Conservation (phyloP, 2,797 vertebrate genomes). For the Potorous gilbertii region DNA sequence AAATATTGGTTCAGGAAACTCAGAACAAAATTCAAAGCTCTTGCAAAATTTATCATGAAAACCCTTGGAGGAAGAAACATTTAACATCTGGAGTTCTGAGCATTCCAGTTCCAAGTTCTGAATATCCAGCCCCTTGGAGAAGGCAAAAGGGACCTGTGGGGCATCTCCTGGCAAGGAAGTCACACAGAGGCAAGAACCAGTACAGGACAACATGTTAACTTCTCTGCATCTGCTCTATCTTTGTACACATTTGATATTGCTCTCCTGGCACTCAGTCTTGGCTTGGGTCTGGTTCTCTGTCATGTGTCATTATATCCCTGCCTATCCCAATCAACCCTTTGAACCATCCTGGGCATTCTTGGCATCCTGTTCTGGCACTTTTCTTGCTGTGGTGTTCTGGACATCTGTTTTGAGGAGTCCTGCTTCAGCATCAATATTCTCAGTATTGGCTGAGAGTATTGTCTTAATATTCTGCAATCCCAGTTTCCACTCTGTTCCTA, state of each 20-base stretch:
- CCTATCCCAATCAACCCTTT: background rate
- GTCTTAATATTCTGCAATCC: background rate
- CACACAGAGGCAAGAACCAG: background rate
- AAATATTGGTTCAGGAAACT: slow-evolving; percentile 1
- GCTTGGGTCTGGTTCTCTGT: background rate
- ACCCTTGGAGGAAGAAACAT: slow-evolving; percentile 3
- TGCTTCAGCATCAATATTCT: background rate
- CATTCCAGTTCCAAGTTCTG: background rate
- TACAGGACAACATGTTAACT: background rate
- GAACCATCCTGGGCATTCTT: background rate
- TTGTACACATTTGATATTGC: background rate
- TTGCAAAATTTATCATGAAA: background rate
- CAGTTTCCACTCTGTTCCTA: background rate
- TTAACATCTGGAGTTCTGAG: background rate
- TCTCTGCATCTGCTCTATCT: background rate
- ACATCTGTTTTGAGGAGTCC: background rate
- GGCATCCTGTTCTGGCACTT: background rate
- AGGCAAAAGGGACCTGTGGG: background rate
- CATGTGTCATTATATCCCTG: background rate
- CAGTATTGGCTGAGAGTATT: background rate
- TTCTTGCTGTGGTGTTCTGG: background rate
- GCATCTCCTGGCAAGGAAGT: background rate
- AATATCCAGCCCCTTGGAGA: background rate
- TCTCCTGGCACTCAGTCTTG: background rate
- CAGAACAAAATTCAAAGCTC: background rate